Evolutionary conservation across 2,888 invertebrate species (phyloP), one percentile per base, ranked within the genome.

Genomic region (Diaperis boleti): DNA sequence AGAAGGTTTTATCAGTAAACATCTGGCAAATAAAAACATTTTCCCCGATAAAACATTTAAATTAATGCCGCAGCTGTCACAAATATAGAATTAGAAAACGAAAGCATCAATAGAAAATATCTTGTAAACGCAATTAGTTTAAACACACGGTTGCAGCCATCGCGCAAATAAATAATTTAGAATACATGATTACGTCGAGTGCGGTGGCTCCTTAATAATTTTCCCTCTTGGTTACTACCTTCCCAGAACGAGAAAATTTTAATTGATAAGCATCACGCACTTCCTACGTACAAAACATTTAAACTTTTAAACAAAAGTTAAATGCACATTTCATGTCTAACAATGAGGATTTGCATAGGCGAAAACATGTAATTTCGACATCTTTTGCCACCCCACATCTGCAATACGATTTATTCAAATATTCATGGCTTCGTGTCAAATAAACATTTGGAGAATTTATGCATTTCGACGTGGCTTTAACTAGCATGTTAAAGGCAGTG

Each of bases 391-490:
- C 52, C 39, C 52, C 39, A 15, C 39, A 49, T 49, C 49, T 33
- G 33, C 49, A 49, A 35, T 54, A 41, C 42, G 55, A 42, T 54
- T 45, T 26, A 18, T 54, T 60, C 18, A 45, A 45, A 60, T 60
- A 50, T 37, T 42, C 29, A 60, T 54, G 44, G 29, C 39, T 61
- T 61, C 61, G 61, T 55, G 55, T 47, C 61, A 47, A 55, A 61
- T 61, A 55, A 61, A 41, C 61, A 61, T 61, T 61, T 42, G 31
- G 45, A 20, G 42, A 61, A 54, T 45, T 57, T 42, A n/a, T 54
- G 39, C 52, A 39, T 50, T 50, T 31, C 31, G 15, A 13, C 33
- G 33, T 18, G 44, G 29, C 41, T 18, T 7, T 10, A 42, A 18
- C 14, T 10, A 42, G 11, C 41, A 42, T 20, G 20, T n/a, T n/a